Percentiles rank a stretch among this genome's conserved stretches.
Evolutionary conservation across 2,888 invertebrate species (phyloP).

Genomic region (Lasioglossum calceatum): DNA sequence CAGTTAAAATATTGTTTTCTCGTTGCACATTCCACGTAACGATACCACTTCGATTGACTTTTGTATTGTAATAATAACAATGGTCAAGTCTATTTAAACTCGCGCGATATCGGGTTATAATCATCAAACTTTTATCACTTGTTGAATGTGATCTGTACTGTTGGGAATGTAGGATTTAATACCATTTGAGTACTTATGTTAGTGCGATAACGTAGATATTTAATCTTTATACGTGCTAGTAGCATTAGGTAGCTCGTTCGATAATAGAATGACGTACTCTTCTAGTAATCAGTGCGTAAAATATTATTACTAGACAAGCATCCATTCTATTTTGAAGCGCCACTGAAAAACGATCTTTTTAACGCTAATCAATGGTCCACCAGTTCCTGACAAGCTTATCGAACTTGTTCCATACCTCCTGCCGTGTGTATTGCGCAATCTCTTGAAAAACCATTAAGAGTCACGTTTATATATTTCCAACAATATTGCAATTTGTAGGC

Average conservation of each 20-base stretch:
- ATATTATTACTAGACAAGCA: not conserved
- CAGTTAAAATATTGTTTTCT: slow-evolving; percentile 1
- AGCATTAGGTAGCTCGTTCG: not conserved
- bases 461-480: not conserved
- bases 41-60: not conserved
- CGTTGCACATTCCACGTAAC: not conserved
- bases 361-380: not conserved
- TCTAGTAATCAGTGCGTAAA: not conserved
- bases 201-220: not conserved
- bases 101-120: not conserved
- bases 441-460: not conserved
- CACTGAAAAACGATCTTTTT: not conserved
- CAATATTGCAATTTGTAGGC: not conserved
- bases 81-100: not conserved
- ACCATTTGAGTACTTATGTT: not conserved
- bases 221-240: slow-evolving; percentile 5
- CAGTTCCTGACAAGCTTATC: not conserved
- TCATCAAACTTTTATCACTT: not conserved
- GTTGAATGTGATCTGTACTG: not conserved
- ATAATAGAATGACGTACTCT: not conserved
- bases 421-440: not conserved
- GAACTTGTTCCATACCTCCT: not conserved
- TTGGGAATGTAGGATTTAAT: not conserved
- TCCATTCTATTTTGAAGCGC: not conserved
- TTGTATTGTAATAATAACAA: not conserved